phyloP scores from a whole-genome alignment of 2,888 invertebrate species.

The Drosophila cracens region DNA sequence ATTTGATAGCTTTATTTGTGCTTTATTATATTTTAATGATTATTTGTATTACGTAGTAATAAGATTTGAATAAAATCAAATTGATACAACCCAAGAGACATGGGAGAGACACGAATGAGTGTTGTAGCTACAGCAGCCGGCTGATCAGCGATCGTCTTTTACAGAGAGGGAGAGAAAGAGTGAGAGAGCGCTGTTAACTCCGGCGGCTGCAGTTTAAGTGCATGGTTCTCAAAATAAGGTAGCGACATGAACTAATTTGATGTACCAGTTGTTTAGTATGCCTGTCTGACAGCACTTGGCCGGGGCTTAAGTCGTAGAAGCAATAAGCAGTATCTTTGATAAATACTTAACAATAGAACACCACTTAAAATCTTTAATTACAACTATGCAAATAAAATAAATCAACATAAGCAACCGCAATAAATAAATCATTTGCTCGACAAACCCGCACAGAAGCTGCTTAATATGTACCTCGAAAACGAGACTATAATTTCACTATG shows the following conservation, averaged over 20 bases:
- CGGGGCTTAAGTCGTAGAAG: neutral
- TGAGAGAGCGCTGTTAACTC: neutral
- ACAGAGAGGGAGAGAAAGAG: neutral
- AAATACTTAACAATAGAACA: neutral
- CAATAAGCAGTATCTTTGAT: neutral
- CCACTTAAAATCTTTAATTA: neutral
- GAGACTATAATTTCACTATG: neutral
- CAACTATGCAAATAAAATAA: neutral
- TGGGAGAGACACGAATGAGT: neutral
- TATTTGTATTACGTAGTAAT: neutral
- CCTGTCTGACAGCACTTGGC: neutral
- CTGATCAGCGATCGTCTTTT: neutral
- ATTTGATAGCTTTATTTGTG: neutral
- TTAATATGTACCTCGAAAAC: neutral
- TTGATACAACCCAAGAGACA: neutral
- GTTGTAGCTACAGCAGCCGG: neutral
- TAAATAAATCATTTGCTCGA: neutral
- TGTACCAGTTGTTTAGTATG: neutral
- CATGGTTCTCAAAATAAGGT: neutral
- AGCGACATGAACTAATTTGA: neutral
- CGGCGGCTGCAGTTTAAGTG: neutral
- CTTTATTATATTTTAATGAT: neutral
- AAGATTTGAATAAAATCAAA: neutral
- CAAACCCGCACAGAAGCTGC: neutral
- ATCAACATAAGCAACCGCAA: neutral